These are phyloP conservation scores for zebrafish (Danio rerio) DNA, from an alignment of 2,113 vertebrate species.

Conservation along the genomic window DNA sequence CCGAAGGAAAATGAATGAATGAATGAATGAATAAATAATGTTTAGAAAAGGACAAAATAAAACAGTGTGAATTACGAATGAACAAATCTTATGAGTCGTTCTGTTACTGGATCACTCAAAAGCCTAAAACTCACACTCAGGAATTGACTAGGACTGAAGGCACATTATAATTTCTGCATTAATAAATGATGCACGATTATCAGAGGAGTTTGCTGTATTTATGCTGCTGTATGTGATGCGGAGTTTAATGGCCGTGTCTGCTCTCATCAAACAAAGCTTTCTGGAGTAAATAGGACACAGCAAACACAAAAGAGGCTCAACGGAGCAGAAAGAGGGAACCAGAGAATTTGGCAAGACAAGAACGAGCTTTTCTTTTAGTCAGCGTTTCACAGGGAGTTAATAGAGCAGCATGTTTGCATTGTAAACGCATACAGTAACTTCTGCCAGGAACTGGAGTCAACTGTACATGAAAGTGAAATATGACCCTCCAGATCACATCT, in stretches of 20 bases:
- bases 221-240: neutral
- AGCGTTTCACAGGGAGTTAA: constrained; percentile 11
- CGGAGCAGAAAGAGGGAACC: neutral
- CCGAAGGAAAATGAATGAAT: too few species aligned
- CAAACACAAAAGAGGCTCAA: neutral
- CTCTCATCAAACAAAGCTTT: neutral
- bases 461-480: neutral
- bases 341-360: neutral
- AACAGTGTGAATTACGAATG: too few species aligned
- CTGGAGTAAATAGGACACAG: constrained; percentile 1
- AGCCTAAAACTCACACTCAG: too few species aligned
- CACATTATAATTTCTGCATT: too few species aligned
- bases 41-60: too few species aligned
- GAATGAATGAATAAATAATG: too few species aligned
- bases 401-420: constrained; percentile 16
- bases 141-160: too few species aligned
- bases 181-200: neutral
- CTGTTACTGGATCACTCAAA: too few species aligned
- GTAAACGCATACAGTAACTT: neutral
- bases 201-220: neutral
- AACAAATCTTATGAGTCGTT: too few species aligned
- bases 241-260: neutral
- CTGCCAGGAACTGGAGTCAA: constrained; percentile 8
- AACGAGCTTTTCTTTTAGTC: neutral
- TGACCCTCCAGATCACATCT: neutral